A percentile compares a stretch with the other conserved stretches of the same genome.
Evolutionary conservation across 2,113 vertebrate species (phyloP).

Genomic region (Oreochromis niloticus): DNA sequence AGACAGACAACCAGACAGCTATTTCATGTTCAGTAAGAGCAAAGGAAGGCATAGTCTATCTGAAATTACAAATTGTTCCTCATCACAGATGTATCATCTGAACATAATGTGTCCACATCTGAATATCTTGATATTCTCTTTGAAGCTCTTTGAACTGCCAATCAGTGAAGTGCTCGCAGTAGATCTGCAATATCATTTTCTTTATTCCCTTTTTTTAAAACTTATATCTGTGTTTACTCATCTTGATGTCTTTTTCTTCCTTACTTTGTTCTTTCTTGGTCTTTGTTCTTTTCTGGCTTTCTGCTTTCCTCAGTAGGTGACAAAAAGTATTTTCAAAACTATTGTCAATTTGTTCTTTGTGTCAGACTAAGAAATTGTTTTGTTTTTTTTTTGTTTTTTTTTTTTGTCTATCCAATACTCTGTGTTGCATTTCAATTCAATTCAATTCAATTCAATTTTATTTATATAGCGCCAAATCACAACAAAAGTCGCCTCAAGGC

Average conservation of each 20-base stretch:
- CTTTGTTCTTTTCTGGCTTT: neutral
- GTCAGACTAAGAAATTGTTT: neutral
- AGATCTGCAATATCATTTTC: neutral
- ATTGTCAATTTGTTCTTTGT: neutral
- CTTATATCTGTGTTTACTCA: neutral
- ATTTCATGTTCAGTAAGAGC: conserved; percentile 1
- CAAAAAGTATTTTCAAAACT: neutral
- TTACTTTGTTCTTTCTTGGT: neutral
- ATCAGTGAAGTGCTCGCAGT: neutral
- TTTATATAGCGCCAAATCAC: too few species aligned
- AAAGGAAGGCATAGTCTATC: neutral
- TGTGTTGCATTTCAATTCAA: neutral
- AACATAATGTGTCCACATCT: conserved; percentile 10
- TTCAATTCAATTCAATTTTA: neutral
- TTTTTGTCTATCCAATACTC: neutral
- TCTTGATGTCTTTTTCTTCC: neutral
- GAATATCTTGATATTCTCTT: conserved; percentile 10
- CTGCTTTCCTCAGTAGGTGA: neutral
- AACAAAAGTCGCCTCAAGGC: too few species aligned
- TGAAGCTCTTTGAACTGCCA: conserved; percentile 47
- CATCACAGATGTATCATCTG: conserved; percentile 12
- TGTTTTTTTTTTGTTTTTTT: neutral
- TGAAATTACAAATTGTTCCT: conserved; percentile 27
- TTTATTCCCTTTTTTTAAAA: neutral
- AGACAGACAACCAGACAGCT: neutral